Percentiles rank a stretch among this genome's conserved stretches.
Conservation (phyloP, 2,888 invertebrate genomes). For the Ephialtes manifestator region DNA sequence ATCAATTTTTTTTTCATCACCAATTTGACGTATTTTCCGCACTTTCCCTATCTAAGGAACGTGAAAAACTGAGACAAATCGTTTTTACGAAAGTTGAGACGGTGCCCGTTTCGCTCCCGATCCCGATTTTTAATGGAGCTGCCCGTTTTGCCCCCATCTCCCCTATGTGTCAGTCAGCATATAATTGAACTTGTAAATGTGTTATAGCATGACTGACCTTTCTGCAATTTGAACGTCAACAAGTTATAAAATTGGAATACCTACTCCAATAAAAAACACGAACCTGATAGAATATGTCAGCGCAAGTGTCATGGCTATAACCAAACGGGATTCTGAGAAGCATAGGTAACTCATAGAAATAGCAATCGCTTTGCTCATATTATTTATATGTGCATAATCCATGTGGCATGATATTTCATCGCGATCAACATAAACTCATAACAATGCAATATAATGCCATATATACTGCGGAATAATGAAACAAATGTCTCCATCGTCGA, state of each 20-base stretch:
- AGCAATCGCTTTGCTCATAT: constrained; percentile 17
- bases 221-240: constrained; percentile 4
- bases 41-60: too few species aligned
- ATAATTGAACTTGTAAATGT: neutral
- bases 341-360: constrained; percentile 48
- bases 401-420: constrained; percentile 33
- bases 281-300: constrained; percentile 8
- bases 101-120: too few species aligned
- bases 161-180: neutral
- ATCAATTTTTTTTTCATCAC: too few species aligned
- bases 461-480: constrained; percentile 28
- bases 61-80: too few species aligned
- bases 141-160: too few species aligned
- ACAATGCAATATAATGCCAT: constrained; percentile 38
- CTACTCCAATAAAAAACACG: neutral
- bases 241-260: constrained; percentile 7
- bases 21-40: too few species aligned
- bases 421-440: constrained; percentile 49
- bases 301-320: constrained; percentile 31
- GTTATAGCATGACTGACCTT: neutral
- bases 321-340: constrained; percentile 43
- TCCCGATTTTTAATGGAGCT: too few species aligned
- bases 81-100: too few species aligned
- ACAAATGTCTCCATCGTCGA: constrained; percentile 34
- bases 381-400: neutral